A percentile compares a stretch with the other conserved stretches of the same genome.
phyloP scores from a whole-genome alignment of 2,113 vertebrate species.

The Malurus cyaneus region DNA sequence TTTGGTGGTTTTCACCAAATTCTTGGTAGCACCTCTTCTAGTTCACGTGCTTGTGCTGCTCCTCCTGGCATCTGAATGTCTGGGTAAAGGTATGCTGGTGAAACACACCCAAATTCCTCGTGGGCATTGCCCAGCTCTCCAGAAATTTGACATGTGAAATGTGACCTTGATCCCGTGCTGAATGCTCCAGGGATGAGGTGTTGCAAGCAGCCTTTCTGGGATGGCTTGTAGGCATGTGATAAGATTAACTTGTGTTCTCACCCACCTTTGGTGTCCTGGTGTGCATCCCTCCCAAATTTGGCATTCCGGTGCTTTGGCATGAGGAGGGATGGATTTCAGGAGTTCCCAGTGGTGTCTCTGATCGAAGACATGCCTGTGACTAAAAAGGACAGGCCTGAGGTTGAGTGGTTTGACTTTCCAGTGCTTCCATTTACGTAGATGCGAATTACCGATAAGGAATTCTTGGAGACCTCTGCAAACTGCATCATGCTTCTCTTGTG shows the following conservation, averaged over 20 bases:
- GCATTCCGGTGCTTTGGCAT: not conserved
- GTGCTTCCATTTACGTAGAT: not conserved
- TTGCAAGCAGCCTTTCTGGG: not conserved
- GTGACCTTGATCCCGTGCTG: not conserved
- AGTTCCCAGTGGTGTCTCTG: too few relatives aligned
- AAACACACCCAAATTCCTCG: constrained; percentile 21
- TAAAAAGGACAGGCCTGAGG: not conserved
- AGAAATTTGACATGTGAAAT: not conserved
- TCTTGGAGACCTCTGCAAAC: constrained; percentile 22
- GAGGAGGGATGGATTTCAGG: not conserved
- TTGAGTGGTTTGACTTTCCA: not conserved
- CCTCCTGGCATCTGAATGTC: not conserved
- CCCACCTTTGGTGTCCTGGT: not conserved
- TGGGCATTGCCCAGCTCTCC: not conserved
- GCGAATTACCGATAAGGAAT: not conserved
- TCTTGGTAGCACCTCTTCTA: not conserved
- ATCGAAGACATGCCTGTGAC: too few relatives aligned
- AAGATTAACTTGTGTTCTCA: not conserved
- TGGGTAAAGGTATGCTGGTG: not conserved
- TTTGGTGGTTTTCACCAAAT: not conserved
- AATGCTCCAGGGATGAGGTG: not conserved
- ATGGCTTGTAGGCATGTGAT: not conserved
- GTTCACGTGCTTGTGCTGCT: not conserved
- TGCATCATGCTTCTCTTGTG: not conserved
- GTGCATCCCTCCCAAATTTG: not conserved